Percentiles rank a stretch among this genome's conserved stretches.
Conservation (phyloP, 2,797 vertebrate genomes). For the Pogonophryne albipinna region DNA sequence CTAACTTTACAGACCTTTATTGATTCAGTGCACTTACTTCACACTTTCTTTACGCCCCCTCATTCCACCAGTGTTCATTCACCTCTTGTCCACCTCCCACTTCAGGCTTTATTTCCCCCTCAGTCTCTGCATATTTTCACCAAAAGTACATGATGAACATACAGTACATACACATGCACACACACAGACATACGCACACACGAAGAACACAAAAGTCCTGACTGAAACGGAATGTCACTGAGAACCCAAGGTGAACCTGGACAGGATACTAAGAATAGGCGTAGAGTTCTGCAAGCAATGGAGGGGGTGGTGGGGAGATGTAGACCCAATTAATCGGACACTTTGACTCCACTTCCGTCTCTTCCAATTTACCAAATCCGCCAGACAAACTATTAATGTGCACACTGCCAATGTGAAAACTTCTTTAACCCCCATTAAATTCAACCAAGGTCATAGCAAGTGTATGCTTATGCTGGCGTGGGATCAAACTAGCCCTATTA, state of each 20-base stretch:
- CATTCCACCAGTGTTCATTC: constrained; percentile 62
- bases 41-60: constrained; percentile 62
- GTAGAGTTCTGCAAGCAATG: constrained; percentile 58
- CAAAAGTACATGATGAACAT: constrained; percentile 21
- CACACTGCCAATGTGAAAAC: constrained; percentile 94
- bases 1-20: constrained; percentile 60
- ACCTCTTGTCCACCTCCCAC: constrained; percentile 56
- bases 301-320: constrained; percentile 78
- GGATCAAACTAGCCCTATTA: constrained; percentile 98
- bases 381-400: constrained; percentile 97
- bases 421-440: constrained; percentile 99
- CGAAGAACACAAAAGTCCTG: constrained; percentile 11
- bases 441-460: constrained; percentile 97
- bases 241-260: constrained; percentile 61
- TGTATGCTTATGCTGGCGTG: constrained; percentile 95
- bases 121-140: constrained; percentile 32
- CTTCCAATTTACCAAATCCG: constrained; percentile 96
- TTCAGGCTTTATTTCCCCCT: constrained; percentile 37
- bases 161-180: neutral
- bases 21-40: constrained; percentile 63
- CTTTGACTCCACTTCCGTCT: constrained; percentile 93
- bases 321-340: constrained; percentile 95
- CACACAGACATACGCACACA: neutral
- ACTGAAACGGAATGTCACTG: constrained; percentile 42
- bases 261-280: constrained; percentile 37